Percentiles rank a stretch among this genome's conserved stretches.
Evolutionary conservation across 2,888 invertebrate species (phyloP).

Genomic region (Heliothis peltigera): DNA sequence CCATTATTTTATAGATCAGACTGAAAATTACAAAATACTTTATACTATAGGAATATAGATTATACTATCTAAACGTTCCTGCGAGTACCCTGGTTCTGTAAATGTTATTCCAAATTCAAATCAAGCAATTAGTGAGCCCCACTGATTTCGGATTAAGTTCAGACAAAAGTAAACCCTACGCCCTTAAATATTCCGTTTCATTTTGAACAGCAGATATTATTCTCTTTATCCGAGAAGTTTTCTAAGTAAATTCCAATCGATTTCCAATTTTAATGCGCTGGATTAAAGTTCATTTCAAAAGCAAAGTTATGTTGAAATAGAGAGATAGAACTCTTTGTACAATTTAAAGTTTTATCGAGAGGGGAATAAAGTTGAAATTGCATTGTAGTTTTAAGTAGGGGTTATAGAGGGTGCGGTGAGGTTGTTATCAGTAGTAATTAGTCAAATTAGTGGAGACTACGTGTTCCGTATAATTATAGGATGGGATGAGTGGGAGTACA

Average conservation of each 20-base stretch:
- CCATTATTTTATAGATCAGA: too few species aligned
- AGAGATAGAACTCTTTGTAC: background rate
- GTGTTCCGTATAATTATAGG: constrained; percentile 61
- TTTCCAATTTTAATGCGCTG: constrained; percentile 28
- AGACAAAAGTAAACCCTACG: constrained; percentile 57
- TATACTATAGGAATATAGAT: too few species aligned
- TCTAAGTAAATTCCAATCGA: constrained; percentile 28
- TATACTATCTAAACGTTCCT: constrained; percentile 23
- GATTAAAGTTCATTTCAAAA: constrained; percentile 33
- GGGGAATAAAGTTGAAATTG: constrained; percentile 45
- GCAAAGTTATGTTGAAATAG: background rate
- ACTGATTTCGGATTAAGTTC: constrained; percentile 46
- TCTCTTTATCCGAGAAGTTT: constrained; percentile 21
- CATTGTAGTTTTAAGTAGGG: constrained; percentile 42
- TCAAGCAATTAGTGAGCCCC: constrained; percentile 73
- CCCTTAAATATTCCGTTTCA: constrained; percentile 5
- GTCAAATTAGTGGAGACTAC: constrained; percentile 79
- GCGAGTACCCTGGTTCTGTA: constrained; percentile 27
- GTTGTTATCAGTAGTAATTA: constrained; percentile 80
- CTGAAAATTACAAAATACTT: too few species aligned
- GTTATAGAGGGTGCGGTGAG: constrained; percentile 68
- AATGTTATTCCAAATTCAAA: constrained; percentile 71
- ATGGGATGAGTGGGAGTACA: constrained; percentile 36
- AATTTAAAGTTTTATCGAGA: constrained; percentile 5
- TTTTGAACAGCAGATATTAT: constrained; percentile 25